Conservation (phyloP, 1,140 invertebrate species). For the Macrosteles quadrilineatus region DNA sequence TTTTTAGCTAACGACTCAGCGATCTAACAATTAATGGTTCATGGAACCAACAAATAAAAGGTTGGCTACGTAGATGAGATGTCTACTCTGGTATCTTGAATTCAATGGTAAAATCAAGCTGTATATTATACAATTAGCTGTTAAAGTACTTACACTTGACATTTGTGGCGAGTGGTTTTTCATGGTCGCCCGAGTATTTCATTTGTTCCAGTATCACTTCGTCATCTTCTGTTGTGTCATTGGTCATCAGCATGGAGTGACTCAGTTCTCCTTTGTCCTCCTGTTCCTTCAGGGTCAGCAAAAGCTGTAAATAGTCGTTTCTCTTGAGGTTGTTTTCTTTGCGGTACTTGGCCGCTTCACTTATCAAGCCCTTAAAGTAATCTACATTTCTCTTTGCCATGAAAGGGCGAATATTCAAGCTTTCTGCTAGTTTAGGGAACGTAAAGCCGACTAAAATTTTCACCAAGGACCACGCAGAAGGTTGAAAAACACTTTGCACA, state of each 20-base stretch:
- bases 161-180: neutral
- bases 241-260: slow-evolving; percentile 14
- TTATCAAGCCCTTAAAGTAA: slow-evolving; percentile 41
- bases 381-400: slow-evolving; percentile 37
- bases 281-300: slow-evolving; percentile 24
- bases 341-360: slow-evolving; percentile 43
- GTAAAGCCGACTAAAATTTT: neutral
- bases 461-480: neutral
- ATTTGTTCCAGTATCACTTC: neutral
- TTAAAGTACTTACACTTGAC: neutral
- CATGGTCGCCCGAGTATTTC: neutral
- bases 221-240: slow-evolving; percentile 38
- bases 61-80: too few relatives aligned
- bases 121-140: too few relatives aligned
- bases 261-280: slow-evolving; percentile 36
- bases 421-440: neutral
- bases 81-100: too few relatives aligned
- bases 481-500: neutral
- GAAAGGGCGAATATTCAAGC: slow-evolving; percentile 21
- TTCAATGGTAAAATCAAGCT: too few relatives aligned
- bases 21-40: too few relatives aligned
- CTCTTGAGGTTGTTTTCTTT: slow-evolving; percentile 41
- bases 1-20: too few relatives aligned
- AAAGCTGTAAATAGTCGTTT: slow-evolving; percentile 44
- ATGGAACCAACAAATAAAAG: too few relatives aligned